A percentile compares a stretch with the other conserved stretches of the same genome.
phyloP scores from a whole-genome alignment of 2,113 vertebrate genomes.

The Taxidea taxus region DNA sequence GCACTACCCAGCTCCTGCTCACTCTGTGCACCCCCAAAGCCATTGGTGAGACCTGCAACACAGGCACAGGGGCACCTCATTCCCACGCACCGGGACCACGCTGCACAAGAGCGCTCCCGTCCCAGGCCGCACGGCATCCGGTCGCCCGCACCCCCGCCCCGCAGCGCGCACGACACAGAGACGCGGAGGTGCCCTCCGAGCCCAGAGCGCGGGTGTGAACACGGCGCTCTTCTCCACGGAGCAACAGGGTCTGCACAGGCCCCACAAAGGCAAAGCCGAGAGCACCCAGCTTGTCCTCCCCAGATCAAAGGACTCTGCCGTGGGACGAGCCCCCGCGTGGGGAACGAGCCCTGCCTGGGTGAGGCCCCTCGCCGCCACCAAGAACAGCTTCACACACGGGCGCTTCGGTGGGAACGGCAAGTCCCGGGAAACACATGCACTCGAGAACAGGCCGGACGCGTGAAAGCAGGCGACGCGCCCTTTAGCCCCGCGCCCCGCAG shows the following conservation, averaged over 20 bases:
- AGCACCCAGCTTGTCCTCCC: rapidly evolving
- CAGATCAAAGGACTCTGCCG: neutral
- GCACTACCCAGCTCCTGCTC: conserved; percentile 82
- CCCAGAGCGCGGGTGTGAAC: rapidly evolving
- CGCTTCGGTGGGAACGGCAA: neutral
- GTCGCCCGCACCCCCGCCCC: neutral
- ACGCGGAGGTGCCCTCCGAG: rapidly evolving
- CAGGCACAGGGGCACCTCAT: neutral
- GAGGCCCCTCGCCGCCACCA: too few relatives aligned
- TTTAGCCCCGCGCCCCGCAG: neutral
- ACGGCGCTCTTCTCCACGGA: rapidly evolving
- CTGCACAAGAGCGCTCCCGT: neutral
- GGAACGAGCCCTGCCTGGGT: rapidly evolving
- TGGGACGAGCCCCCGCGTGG: neutral
- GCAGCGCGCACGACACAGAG: rapidly evolving
- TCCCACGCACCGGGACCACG: neutral
- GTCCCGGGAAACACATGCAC: neutral
- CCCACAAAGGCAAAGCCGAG: neutral
- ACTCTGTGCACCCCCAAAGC: conserved; percentile 87
- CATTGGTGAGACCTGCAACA: conserved; percentile 90
- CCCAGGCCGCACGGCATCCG: neutral
- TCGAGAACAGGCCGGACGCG: rapidly evolving
- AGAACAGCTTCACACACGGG: rapidly evolving
- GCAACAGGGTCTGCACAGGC: rapidly evolving
- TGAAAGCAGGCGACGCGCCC: neutral